phyloP scores from a whole-genome alignment of 2,888 invertebrate genomes.

The Melieria omissa region DNA sequence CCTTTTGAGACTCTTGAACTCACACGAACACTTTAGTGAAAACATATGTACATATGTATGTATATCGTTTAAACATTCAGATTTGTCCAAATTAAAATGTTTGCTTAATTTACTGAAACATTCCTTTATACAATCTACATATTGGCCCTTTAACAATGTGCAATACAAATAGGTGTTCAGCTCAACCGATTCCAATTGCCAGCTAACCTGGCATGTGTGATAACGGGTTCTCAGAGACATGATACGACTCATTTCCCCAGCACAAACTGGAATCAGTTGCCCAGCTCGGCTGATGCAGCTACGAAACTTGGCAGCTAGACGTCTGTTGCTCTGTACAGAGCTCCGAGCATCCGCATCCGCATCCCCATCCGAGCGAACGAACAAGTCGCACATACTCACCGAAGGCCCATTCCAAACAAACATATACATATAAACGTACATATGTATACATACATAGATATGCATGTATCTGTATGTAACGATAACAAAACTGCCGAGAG shows the following conservation, averaged over 20 bases:
- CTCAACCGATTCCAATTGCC: no score
- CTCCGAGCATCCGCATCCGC: slow-evolving; percentile 24
- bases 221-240: no score
- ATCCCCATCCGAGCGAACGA: not conserved
- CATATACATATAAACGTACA: not conserved
- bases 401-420: not conserved
- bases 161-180: no score
- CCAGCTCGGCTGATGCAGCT: no score
- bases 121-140: no score
- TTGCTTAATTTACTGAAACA: no score
- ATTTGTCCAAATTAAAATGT: not conserved
- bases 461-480: not conserved
- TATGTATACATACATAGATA: not conserved
- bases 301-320: no score
- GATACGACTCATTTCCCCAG: no score
- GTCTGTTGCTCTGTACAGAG: no score
- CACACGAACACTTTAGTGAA: not conserved
- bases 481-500: not conserved
- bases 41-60: not conserved
- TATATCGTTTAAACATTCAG: not conserved
- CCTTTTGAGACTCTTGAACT: not conserved
- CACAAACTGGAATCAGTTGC: no score
- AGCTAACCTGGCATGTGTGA: no score
- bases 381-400: not conserved
- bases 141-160: no score